Base-by-base conservation (phyloP, 2,797 vertebrate genomes). In the Cirrhinus molitorella region DNA sequence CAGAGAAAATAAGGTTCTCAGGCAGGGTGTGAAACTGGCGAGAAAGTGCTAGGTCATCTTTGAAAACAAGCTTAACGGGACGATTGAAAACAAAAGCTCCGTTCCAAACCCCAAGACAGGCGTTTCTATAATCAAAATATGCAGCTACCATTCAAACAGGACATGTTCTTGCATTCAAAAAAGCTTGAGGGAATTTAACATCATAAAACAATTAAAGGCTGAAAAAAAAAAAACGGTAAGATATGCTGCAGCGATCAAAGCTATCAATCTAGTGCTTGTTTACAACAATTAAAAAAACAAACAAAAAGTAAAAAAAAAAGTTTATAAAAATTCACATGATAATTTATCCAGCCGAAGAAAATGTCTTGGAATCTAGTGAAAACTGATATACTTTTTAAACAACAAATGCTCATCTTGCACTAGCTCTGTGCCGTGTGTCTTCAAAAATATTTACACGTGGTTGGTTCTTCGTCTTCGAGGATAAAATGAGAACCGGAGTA, bases 1-100 rank as follows among this genome's bases (percentile, higher is more conserved):
- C 6, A 71, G 25, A 78, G 68, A 59, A 80, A 83, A 81, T 70
- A 80, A 68, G 71, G 53, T 84, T 87, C 78, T 79, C 82, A 68
- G 75, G 70, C 47, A 51, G 75, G 66, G 63, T 82, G 70, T 45
- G 63, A 84, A 86, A 82, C 43, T 70, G 47, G 25, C 17, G 66
- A 59, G 63, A 67, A 76, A 82, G 28, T 23, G 81, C 43, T 21
- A 21, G 70, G 80, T 67, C 31, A 79, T 59, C 71, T 86, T 61
- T 80, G 47, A 34, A 70, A 75, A 57, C 37, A 55, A 72, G 25
- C 34, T 57, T 19, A 51, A 67, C 40, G 37, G 16, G 19, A 67
- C 25, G 19, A 72, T 6, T 16, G 25, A 49, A 72, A 81, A 81
- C 16, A 19, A 82, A 45, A 57, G 6, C 55, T 37, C 17, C 10